Percentiles rank a stretch among this genome's conserved stretches.
Evolutionary conservation across 2,888 invertebrate species (phyloP).

Genomic region (Panopea generosa): DNA sequence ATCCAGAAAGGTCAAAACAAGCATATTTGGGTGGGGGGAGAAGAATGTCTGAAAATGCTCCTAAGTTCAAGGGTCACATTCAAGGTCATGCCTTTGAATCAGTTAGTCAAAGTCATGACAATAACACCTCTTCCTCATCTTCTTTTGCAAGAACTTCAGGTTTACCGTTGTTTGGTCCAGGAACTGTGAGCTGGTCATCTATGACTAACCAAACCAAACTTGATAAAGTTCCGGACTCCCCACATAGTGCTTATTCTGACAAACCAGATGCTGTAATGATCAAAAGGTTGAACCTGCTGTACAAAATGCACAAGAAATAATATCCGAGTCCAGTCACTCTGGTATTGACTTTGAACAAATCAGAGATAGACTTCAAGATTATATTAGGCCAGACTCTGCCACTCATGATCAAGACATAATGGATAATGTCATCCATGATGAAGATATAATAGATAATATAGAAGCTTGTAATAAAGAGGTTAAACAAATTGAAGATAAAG

Average conservation of each 20-base stretch:
- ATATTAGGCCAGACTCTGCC: background rate
- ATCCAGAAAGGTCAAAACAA: slow-evolving; percentile 2
- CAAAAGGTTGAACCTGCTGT: background rate
- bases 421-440: slow-evolving; percentile 9
- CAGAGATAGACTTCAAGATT: background rate
- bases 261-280: slow-evolving; percentile 12
- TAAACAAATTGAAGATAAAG: slow-evolving; percentile 51
- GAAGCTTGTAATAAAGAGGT: slow-evolving; percentile 49
- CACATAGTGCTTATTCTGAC: too few relatives aligned
- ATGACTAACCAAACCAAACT: background rate
- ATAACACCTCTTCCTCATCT: too few relatives aligned
- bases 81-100: too few relatives aligned
- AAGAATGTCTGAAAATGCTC: background rate
- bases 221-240: background rate
- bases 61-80: background rate
- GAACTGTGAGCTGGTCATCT: background rate
- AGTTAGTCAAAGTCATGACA: too few relatives aligned
- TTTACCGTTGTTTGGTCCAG: background rate
- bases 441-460: slow-evolving; percentile 37
- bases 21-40: background rate
- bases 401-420: slow-evolving; percentile 17
- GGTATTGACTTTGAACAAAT: background rate
- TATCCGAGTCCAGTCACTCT: slow-evolving; percentile 3
- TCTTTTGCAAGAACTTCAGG: too few relatives aligned
- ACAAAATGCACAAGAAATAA: background rate